phyloP scores from a whole-genome alignment of 2,888 invertebrate genomes.

The Tetrapedia diversipes region DNA sequence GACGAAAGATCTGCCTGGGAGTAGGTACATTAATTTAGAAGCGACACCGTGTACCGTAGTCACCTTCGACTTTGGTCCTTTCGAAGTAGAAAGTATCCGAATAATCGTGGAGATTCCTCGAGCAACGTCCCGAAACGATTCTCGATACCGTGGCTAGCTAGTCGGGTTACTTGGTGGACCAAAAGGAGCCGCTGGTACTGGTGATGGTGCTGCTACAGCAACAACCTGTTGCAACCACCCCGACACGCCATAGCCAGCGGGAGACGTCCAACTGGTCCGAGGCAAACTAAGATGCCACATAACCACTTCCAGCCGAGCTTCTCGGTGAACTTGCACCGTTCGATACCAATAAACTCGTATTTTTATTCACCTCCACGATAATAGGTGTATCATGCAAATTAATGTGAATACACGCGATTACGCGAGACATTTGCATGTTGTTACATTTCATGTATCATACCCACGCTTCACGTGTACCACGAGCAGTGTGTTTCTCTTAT shows the following conservation, averaged over 20 bases:
- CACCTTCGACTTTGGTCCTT: conserved; percentile 52
- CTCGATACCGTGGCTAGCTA: conserved; percentile 20
- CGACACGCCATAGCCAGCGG: conserved; percentile 67
- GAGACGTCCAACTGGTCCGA: conserved; percentile 65
- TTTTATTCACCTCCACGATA: too few relatives aligned
- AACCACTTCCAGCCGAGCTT: conserved; percentile 47
- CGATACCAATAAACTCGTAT: conserved; percentile 7
- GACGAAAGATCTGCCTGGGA: too few relatives aligned
- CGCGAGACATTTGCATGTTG: too few relatives aligned
- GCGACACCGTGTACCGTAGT: too few relatives aligned
- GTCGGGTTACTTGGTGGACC: conserved; percentile 53
- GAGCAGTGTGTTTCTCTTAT: too few relatives aligned
- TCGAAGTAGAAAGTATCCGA: conserved; percentile 46
- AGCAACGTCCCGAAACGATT: conserved; percentile 38
- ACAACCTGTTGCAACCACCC: conserved; percentile 78
- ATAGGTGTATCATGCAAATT: too few relatives aligned
- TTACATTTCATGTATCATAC: too few relatives aligned
- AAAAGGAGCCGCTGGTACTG: conserved; percentile 58
- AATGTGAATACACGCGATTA: too few relatives aligned
- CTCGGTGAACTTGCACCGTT: conserved; percentile 28
- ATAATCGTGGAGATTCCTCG: conserved; percentile 47
- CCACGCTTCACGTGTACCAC: too few relatives aligned
- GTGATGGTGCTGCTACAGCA: conserved; percentile 60
- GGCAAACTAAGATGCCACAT: conserved; percentile 49
- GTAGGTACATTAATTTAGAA: too few relatives aligned